Conservation (phyloP, 2,113 vertebrate species). For the Rattus norvegicus region DNA sequence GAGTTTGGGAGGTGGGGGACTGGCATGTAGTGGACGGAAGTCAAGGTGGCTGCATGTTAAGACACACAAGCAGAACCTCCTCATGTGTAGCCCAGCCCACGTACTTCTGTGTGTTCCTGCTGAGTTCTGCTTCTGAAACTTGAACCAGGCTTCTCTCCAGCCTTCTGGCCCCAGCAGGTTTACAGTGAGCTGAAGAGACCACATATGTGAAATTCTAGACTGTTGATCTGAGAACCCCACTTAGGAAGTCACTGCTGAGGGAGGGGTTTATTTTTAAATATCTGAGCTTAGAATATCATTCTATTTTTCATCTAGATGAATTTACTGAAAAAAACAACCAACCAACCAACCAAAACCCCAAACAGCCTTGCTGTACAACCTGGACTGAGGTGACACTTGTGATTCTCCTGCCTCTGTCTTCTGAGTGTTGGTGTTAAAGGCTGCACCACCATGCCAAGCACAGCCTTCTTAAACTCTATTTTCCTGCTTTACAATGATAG, state of each 20-base stretch:
- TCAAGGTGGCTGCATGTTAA: not conserved
- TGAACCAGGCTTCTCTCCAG: not conserved
- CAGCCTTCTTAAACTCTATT: not conserved
- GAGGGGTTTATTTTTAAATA: not conserved
- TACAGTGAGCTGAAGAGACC: accelerated
- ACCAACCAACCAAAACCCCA: not conserved
- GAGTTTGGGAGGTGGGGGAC: accelerated
- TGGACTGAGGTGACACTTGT: not conserved
- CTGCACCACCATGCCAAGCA: not conserved
- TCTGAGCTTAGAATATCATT: not conserved
- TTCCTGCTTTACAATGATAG: not conserved
- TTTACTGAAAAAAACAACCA: not conserved
- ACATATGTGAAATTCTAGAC: not conserved
- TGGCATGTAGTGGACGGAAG: too few relatives aligned
- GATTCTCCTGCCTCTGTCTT: not conserved
- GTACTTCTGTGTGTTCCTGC: accelerated
- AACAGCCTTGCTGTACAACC: not conserved
- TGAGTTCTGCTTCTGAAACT: not conserved
- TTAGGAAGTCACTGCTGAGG: not conserved
- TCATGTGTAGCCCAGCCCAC: not conserved
- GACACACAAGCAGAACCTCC: not conserved
- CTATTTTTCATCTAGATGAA: not conserved
- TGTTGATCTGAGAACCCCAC: not conserved
- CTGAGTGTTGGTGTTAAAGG: not conserved
- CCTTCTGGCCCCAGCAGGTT: not conserved